phyloP scores from a whole-genome alignment of 2,888 invertebrate genomes.

The Drosophila siamana region DNA sequence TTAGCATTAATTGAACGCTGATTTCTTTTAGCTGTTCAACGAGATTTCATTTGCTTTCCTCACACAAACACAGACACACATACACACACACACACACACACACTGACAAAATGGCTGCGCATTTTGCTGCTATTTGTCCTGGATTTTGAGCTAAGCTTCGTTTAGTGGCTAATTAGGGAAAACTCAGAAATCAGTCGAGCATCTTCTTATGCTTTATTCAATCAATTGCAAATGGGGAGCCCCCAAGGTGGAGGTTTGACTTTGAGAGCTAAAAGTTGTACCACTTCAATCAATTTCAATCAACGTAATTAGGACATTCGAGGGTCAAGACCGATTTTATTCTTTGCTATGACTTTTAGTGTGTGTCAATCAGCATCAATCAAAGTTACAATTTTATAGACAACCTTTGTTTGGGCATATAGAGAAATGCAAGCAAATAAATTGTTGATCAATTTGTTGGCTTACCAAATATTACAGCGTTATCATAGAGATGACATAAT shows the following conservation, averaged over 20 bases:
- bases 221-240: not conserved
- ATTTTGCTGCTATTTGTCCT: slow-evolving; percentile 10
- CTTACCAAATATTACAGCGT: no score
- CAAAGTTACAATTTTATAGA: no score
- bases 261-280: slow-evolving; percentile 31
- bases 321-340: not conserved
- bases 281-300: slow-evolving; percentile 30
- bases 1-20: slow-evolving; percentile 74
- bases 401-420: no score
- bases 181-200: slow-evolving; percentile 32
- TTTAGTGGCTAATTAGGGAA: slow-evolving; percentile 49
- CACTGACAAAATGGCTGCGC: slow-evolving; percentile 7
- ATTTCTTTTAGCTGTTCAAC: slow-evolving; percentile 53
- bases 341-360: not conserved
- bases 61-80: not conserved
- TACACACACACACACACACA: not conserved
- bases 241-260: not conserved
- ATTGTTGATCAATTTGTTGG: no score
- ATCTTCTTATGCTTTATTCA: slow-evolving; percentile 8
- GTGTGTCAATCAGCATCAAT: not conserved
- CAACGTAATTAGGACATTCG: slow-evolving; percentile 7
- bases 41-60: slow-evolving; percentile 45
- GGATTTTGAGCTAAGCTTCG: slow-evolving; percentile 44
- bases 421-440: no score
- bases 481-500: no score